Evolutionary conservation across 2,888 invertebrate species (phyloP), one percentile per base, ranked within the genome.

Genomic region (Rhimphoctona megacephalus): DNA sequence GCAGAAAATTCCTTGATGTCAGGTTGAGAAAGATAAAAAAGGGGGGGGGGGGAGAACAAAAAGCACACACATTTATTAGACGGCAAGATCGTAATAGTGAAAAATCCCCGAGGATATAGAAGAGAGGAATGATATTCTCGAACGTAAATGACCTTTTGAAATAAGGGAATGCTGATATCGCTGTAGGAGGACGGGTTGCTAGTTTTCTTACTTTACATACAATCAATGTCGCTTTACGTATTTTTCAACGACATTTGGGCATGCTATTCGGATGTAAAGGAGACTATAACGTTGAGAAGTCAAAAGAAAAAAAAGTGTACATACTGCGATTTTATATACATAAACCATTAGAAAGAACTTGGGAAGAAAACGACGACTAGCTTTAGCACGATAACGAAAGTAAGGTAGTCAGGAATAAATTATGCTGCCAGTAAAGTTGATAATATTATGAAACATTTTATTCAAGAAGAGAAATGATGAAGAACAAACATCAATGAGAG

Each of bases 11-110:
- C 9, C 14, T 19, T 17, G 14, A 54, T 8, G 9, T 36, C 43
- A 19, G 22, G 11, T n/a, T 17, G 22, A 85, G 78, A 80, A 77
- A 76, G 78, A 57, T 36, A 67, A 64, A 77, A 67, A 67, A 77
- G 30, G 72, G 79, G 49, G 46, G 46, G 25, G 54, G 66, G 66
- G 81, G 33, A 33, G 64, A 4, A 77, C 54, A 49, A 69, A 61
- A 30, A 67, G 66, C 25, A n/a, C 33, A 73, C 1, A 61, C 73
- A 88, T 88, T 89, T 88, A 89, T 87, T 88, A 83, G 67, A 46
- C 66, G 22, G 19, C 5, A 25, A 67, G 69, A 43, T 67, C 39
- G 33, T 36, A 67, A 52, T 36, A 54, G 69, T 81, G 72, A 86
- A 87, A 80, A 86, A 80, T 83, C 74, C 54, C 36, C 61, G 57